Percentiles rank a stretch among this genome's conserved stretches.
Evolutionary conservation across 2,113 vertebrate genomes (phyloP).

Genomic region (Phylloscopus trochiloides): DNA sequence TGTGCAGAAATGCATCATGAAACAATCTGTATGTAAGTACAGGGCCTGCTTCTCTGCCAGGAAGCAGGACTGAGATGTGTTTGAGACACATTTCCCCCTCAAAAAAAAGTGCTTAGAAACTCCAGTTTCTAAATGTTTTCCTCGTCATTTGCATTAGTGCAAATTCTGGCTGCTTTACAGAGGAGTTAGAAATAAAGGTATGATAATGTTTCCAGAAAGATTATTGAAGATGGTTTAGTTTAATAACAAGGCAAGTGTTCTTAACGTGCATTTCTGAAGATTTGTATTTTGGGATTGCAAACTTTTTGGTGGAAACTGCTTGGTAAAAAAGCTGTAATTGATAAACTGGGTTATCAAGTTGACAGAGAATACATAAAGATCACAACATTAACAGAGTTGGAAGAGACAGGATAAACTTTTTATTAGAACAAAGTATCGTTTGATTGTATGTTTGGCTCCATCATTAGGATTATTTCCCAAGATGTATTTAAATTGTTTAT

Average conservation of each 20-base stretch:
- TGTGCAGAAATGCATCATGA: rapidly evolving
- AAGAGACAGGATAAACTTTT: not conserved
- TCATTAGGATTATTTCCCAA: not conserved
- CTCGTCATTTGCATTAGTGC: not conserved
- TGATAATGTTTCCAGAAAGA: not conserved
- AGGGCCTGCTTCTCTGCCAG: not conserved
- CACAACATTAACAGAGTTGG: not conserved
- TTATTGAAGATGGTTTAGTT: not conserved
- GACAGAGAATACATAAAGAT: not conserved
- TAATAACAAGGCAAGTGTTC: not conserved
- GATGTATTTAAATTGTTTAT: not conserved
- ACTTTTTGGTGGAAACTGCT: not conserved
- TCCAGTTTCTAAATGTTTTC: not conserved
- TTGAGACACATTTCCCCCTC: not conserved
- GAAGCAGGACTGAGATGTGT: not conserved
- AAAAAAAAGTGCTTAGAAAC: not conserved
- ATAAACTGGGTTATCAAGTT: not conserved
- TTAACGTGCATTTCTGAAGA: not conserved
- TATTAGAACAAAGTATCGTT: not conserved
- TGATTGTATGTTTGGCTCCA: not conserved
- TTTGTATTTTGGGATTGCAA: not conserved
- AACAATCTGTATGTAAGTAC: not conserved
- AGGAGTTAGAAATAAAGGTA: not conserved
- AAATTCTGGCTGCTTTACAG: not conserved
- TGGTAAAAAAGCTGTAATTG: not conserved